phyloP scores from a whole-genome alignment of 2,113 vertebrate genomes.

The Ploceus nigricollis region DNA sequence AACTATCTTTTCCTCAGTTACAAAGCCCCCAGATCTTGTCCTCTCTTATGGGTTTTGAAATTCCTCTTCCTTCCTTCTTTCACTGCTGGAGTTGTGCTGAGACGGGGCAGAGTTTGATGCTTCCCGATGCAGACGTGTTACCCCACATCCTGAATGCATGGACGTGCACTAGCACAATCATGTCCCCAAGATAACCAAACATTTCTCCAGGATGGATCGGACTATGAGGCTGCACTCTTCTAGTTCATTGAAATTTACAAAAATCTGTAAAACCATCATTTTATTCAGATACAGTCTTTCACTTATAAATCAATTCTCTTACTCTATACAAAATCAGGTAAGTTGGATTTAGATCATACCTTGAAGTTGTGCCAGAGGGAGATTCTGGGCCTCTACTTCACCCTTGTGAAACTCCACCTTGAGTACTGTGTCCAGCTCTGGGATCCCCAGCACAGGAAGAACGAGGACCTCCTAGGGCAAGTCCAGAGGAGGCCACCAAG shows the following conservation, averaged over 20 bases:
- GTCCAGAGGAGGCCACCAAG: background rate
- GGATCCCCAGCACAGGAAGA: background rate
- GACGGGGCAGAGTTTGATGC: background rate
- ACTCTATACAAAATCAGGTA: accelerated
- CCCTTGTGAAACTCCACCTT: background rate
- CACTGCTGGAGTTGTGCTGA: background rate
- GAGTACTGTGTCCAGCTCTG: background rate
- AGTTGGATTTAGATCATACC: background rate
- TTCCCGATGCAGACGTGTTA: background rate
- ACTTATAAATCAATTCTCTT: background rate
- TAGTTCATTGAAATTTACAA: background rate
- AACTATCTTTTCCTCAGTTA: background rate
- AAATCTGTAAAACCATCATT: background rate
- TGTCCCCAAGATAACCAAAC: background rate
- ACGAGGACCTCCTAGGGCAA: background rate
- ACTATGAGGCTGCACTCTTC: background rate
- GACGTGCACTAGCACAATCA: background rate
- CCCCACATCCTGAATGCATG: background rate
- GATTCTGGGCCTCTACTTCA: background rate
- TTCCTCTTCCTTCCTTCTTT: background rate
- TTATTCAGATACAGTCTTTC: background rate
- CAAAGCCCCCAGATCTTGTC: accelerated
- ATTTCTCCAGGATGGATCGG: background rate
- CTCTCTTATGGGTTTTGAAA: background rate
- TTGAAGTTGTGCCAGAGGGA: background rate